A percentile compares a stretch with the other conserved stretches of the same genome.
These are phyloP conservation scores for Drosophila ambigua DNA, from an alignment of 1,140 invertebrate genomes.

Conservation along the genomic window DNA sequence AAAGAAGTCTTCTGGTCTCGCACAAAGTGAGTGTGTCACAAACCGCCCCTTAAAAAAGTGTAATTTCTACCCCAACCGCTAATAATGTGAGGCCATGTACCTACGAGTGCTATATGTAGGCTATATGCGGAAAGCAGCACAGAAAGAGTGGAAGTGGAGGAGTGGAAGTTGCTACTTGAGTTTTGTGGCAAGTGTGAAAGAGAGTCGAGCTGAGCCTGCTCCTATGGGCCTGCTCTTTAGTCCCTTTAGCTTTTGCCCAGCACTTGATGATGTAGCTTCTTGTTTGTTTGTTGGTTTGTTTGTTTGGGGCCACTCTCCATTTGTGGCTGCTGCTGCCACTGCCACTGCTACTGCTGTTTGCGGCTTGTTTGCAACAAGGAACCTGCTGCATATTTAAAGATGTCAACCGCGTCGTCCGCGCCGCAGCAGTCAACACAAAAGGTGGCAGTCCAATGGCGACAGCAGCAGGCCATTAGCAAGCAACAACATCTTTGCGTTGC, in stretches of 20 bases:
- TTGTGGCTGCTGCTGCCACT: slow-evolving; percentile 59
- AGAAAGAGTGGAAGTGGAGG: slow-evolving; percentile 11
- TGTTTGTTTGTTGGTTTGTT: slow-evolving; percentile 36
- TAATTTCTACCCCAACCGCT: too few species aligned
- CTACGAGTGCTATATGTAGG: too few species aligned
- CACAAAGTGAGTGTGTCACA: too few species aligned
- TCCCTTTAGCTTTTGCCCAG: slow-evolving; percentile 3
- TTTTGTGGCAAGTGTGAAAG: slow-evolving; percentile 42
- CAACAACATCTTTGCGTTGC: slow-evolving; percentile 60
- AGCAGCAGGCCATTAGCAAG: slow-evolving; percentile 63
- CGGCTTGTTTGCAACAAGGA: slow-evolving; percentile 42
- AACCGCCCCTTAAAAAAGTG: too few species aligned
- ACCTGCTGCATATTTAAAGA: slow-evolving; percentile 75
- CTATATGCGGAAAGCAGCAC: background rate
- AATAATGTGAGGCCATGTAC: too few species aligned
- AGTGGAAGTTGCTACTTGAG: slow-evolving; percentile 66
- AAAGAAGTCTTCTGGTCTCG: too few species aligned
- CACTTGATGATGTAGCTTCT: slow-evolving; percentile 28
- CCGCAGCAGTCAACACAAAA: slow-evolving; percentile 59
- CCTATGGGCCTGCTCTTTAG: too few species aligned
- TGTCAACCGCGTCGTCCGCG: slow-evolving; percentile 42
- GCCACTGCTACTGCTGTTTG: slow-evolving; percentile 44
- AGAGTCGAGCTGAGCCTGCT: background rate
- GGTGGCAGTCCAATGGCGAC: slow-evolving; percentile 37
- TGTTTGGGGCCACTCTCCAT: slow-evolving; percentile 68